Conservation (phyloP, 2,888 invertebrate genomes). For the Harpalus rubripes region DNA sequence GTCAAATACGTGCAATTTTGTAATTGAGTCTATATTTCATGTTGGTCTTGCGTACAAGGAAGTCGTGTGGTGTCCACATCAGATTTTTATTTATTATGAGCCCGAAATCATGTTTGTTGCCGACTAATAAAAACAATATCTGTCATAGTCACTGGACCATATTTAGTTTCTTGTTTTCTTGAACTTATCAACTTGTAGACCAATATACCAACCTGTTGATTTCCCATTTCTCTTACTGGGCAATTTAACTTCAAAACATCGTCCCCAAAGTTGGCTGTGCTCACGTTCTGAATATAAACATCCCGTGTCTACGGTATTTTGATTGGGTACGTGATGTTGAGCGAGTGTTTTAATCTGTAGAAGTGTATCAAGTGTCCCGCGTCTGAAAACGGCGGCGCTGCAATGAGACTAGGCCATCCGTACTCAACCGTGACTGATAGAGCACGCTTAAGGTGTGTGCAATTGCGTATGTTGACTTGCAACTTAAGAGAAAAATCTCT, state of each 20-base stretch:
- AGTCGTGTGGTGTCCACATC: too few relatives aligned
- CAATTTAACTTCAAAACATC: constrained; percentile 10
- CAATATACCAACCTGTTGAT: background rate
- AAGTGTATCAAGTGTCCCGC: background rate
- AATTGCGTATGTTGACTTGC: constrained; percentile 2
- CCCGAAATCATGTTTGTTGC: too few relatives aligned
- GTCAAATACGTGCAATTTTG: too few relatives aligned
- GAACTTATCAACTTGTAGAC: too few relatives aligned
- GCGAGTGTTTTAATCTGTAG: background rate
- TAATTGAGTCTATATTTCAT: too few relatives aligned
- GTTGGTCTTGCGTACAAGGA: too few relatives aligned
- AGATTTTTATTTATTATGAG: too few relatives aligned
- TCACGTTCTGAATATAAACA: constrained; percentile 11
- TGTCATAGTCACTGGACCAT: too few relatives aligned
- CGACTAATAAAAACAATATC: too few relatives aligned
- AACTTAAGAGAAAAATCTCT: background rate
- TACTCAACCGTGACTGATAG: constrained; percentile 48
- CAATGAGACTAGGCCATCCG: constrained; percentile 22
- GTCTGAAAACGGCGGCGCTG: constrained; percentile 20
- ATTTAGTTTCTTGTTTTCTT: too few relatives aligned
- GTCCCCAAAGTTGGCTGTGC: background rate
- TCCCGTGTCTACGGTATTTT: background rate
- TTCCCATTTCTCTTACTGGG: background rate
- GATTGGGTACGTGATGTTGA: background rate
- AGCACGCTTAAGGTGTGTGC: constrained; percentile 31